Conservation (phyloP, 2,113 vertebrate genomes). For the Isichthys henryi region DNA sequence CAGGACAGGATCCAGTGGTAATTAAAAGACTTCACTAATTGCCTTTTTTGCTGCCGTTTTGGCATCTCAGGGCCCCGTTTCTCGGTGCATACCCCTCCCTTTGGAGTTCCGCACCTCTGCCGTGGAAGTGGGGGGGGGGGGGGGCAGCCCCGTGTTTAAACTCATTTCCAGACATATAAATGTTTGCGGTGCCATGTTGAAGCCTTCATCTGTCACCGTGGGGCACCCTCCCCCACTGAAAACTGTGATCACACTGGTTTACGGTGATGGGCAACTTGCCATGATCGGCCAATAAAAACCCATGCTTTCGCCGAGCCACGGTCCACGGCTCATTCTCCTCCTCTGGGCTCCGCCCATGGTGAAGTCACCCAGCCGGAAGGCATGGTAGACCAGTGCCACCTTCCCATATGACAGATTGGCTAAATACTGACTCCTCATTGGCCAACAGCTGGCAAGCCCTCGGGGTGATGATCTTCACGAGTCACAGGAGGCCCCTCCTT, state of each 20-base stretch:
- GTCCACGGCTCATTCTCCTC: neutral
- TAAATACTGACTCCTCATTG: neutral
- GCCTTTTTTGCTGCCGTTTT: conserved; percentile 17
- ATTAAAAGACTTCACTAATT: conserved; percentile 55
- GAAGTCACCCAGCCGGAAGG: neutral
- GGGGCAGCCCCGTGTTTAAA: neutral
- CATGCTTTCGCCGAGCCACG: neutral
- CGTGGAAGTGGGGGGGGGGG: neutral
- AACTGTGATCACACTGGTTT: neutral
- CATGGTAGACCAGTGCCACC: neutral
- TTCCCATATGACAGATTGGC: neutral
- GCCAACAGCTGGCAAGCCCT: neutral
- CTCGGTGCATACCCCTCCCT: neutral
- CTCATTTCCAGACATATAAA: neutral
- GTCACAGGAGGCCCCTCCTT: neutral
- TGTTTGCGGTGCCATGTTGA: neutral
- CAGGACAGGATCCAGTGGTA: conserved; percentile 61
- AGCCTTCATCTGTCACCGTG: neutral
- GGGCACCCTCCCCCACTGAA: neutral
- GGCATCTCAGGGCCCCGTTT: neutral
- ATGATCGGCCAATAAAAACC: neutral
- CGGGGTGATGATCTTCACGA: neutral
- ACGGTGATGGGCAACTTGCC: neutral
- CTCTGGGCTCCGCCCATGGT: neutral
- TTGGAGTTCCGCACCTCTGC: neutral